phyloP scores from a whole-genome alignment of 1,140 invertebrate species.

The Heliconius himera region DNA sequence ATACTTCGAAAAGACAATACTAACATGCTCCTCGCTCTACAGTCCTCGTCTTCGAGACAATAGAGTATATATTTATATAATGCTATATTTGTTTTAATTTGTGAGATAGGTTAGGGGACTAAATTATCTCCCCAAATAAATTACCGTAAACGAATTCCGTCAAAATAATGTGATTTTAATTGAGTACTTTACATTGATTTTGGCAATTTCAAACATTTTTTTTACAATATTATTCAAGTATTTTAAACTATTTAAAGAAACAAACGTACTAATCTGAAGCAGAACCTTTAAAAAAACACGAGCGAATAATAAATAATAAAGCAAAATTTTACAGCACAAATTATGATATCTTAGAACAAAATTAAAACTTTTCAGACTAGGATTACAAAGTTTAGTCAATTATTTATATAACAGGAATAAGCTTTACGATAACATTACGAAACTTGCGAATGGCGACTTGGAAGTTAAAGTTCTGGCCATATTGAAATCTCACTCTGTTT shows the following conservation, averaged over 20 bases:
- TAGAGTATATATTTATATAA: not conserved
- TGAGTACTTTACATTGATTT: slow-evolving; percentile 23
- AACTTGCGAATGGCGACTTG: slow-evolving; percentile 8
- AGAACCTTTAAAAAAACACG: not conserved
- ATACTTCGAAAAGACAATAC: slow-evolving; percentile 24
- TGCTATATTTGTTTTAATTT: not conserved
- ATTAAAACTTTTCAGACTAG: slow-evolving; percentile 6
- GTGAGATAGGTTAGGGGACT: not conserved
- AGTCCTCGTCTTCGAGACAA: not conserved
- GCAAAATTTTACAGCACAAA: not conserved
- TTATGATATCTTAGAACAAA: slow-evolving; percentile 7
- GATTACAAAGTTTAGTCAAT: slow-evolving; percentile 11
- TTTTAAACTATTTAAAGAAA: not conserved
- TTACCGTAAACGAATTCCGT: slow-evolving; percentile 22
- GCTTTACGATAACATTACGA: slow-evolving; percentile 1
- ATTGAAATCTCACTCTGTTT: slow-evolving; percentile 18
- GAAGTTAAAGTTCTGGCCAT: slow-evolving; percentile 13
- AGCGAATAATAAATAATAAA: not conserved
- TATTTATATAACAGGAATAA: slow-evolving; percentile 20
- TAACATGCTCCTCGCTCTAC: not conserved
- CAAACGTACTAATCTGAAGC: not conserved
- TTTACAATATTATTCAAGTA: not conserved
- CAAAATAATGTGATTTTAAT: slow-evolving; percentile 34
- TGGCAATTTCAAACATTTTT: not conserved
- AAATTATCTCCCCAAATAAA: slow-evolving; percentile 32